Percentiles rank a stretch among this genome's conserved stretches.
Conservation (phyloP, 2,113 vertebrate genomes). For the Cochlearius cochlearius region DNA sequence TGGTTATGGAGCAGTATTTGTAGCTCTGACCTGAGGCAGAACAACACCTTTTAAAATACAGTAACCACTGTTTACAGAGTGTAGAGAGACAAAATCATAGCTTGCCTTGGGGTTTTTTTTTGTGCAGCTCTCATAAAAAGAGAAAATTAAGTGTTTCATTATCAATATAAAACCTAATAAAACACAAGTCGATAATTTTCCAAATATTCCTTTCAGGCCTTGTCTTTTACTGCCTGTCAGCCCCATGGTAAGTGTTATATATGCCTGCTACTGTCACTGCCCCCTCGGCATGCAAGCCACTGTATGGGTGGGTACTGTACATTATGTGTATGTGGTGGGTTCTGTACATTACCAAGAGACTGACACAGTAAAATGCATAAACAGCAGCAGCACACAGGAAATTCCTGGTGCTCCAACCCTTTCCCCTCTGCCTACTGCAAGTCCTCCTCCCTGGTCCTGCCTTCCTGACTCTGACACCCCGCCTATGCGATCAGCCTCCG, state of each 20-base stretch:
- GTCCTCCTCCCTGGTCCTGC: not conserved
- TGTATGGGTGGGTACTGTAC: not conserved
- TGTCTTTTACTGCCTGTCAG: not conserved
- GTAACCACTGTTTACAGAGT: not conserved
- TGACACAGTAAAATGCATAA: not conserved
- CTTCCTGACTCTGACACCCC: not conserved
- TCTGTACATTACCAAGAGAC: not conserved
- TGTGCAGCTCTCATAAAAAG: not conserved
- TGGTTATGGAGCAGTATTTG: not conserved
- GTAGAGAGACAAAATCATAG: not conserved
- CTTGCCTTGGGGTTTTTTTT: not conserved
- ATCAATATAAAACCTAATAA: not conserved
- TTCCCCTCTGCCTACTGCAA: not conserved
- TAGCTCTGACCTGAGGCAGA: not conserved
- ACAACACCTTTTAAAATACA: not conserved
- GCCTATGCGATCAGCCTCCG: accelerated
- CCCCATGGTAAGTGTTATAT: not conserved
- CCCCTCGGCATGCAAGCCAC: not conserved
- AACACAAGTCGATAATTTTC: not conserved
- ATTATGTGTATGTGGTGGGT: not conserved
- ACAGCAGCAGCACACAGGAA: not conserved
- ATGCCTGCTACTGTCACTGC: not conserved
- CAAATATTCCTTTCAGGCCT: not conserved
- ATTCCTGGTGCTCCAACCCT: not conserved
- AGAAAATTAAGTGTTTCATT: not conserved